phyloP scores from a whole-genome alignment of 2,888 invertebrate genomes.

The Morinoia aosen region DNA sequence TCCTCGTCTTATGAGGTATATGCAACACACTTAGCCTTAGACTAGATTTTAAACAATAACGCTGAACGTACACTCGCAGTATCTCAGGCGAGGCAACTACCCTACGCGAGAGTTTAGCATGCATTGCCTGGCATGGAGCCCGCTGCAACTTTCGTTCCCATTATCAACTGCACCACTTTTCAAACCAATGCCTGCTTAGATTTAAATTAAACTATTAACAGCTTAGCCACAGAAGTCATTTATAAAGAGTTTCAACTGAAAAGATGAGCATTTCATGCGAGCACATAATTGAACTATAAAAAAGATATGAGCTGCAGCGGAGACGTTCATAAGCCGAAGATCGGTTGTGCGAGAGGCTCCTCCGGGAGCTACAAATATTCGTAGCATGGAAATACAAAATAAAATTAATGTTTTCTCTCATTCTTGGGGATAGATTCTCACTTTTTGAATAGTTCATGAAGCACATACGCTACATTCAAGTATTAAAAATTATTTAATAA shows the following conservation, averaged over 20 bases:
- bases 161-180: not conserved
- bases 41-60: not conserved
- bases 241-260: not conserved
- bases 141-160: not conserved
- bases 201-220: not conserved
- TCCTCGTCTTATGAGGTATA: not conserved
- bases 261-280: not conserved
- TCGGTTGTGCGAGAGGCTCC: too few species aligned
- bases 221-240: not conserved
- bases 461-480: too few species aligned
- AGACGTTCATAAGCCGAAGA: too few species aligned
- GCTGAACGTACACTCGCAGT: not conserved
- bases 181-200: not conserved
- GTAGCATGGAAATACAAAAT: not conserved
- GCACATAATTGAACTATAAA: too few species aligned
- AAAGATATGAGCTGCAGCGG: too few species aligned
- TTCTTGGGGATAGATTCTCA: too few species aligned
- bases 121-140: not conserved
- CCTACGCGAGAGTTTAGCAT: not conserved
- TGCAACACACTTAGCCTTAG: too few species aligned
- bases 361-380: too few species aligned
- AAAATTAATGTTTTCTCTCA: not conserved
- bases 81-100: not conserved
- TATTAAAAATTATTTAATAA: too few species aligned
- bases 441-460: too few species aligned